Evolutionary conservation across 1,140 invertebrate genomes (phyloP), one percentile per base, ranked within the genome.

Genomic region (Littorina saxatilis): DNA sequence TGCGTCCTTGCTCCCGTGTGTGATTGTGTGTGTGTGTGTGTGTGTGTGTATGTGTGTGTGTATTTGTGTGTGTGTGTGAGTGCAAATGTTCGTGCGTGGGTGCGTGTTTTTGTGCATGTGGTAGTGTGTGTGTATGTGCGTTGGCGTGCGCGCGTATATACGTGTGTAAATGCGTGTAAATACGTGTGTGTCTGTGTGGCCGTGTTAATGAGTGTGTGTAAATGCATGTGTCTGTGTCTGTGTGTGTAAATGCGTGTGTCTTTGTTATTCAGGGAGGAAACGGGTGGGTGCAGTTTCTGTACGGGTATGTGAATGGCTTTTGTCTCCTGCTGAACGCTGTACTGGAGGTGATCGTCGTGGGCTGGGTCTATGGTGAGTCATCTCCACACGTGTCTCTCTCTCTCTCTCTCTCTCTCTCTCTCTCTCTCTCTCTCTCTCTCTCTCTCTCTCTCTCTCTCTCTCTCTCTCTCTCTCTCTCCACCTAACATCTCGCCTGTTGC

Each of bases 341-440:
- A 32, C 0, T 68, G 63, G 63, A 68, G 37, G 63, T 68, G 9
- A 9, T 39, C 5, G 2, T 68, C 32, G 63, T 68, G 9, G 63
- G 29, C 5, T 35, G 63, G 63, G 63, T 68, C 32, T 68, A 68
- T 37, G 63, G 63, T 68, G 37, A 37, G 63, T 35, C n/a, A 4
- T 58, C 55, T 58, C 9, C n/a, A 9, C n/a, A 4, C n/a, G 9
- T 58, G 17, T 58, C 55, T 58, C 55, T 58, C 55, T 58, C 55
- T 58, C 55, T 58, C 55, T 58, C 55, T 58, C 55, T 58, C 55
- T 58, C 55, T 58, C 55, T 58, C 55, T 58, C 55, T 58, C 55
- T 58, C 55, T 58, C 55, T 58, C 55, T 58, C 55, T 58, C 55
- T 58, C 55, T 58, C 55, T 58, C 55, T 58, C 55, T 58, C 55